Evolutionary conservation across 2,797 vertebrate species (phyloP), one percentile per base, ranked within the genome.

Genomic region (Zalophus californianus): DNA sequence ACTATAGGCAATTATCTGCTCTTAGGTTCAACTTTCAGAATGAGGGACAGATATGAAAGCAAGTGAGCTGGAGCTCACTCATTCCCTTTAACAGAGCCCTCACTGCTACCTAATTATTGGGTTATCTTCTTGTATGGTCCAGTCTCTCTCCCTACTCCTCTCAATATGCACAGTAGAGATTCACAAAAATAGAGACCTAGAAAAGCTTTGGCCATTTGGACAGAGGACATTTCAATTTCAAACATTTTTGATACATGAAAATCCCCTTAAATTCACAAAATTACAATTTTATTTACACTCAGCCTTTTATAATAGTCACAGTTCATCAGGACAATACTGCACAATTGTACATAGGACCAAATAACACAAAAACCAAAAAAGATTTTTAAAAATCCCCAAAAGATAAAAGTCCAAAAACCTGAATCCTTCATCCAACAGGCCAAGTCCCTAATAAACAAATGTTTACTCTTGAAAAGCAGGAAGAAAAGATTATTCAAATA

Each of bases 191-290:
- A 91, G 0, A 44, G 32, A 77, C 29, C 86, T 90, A 80, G 48
- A 92, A 79, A 85, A 89, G 7, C n/a, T 94, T 64, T 72, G 75
- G 54, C 23, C 32, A 84, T 79, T 32, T 85, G 52, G 29, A 84
- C 11, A 5, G 12, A 90, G 35, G 41, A 86, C 14, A 93, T 41
- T 90, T 96, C 72, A 91, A 84, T 78, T 96, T 83, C 79, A 91
- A 95, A 90, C 38, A 91, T 95, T 82, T 97, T 68, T 91, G n/a
- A 77, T 89, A 80, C 10, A 68, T 48, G 21, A 58, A 48, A 97
- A 91, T 41, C 58, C 32, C 94, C 14, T 95, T 48, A 91, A 96
- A 91, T 82, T 90, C 64, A 95, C 7, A 94, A 96, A 92, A 82
- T 75, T 62, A 60, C 3, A 86, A 70, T 89, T 92, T 88, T 92